A percentile compares a stretch with the other conserved stretches of the same genome.
Conservation (phyloP, 2,888 invertebrate genomes). For the Acanthococcus lagerstroemiae region DNA sequence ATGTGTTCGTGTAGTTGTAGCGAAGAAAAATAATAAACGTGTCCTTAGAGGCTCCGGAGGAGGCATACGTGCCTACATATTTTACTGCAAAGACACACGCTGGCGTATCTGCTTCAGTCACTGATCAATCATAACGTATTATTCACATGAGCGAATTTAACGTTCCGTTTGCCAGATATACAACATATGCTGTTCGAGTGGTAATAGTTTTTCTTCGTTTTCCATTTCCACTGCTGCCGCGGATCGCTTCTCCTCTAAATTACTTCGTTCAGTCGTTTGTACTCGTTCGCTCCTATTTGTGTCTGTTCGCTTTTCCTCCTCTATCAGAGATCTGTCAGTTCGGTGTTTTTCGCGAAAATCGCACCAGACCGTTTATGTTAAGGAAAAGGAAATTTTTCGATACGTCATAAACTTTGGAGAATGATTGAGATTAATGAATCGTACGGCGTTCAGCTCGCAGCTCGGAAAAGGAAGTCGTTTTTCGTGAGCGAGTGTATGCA, state of each 20-base stretch:
- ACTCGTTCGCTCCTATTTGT: not conserved
- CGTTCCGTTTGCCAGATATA: conserved; percentile 11
- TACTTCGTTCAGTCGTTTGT: not conserved
- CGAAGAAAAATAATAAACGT: not conserved
- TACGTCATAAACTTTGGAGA: not conserved
- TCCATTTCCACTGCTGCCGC: not conserved
- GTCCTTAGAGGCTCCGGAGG: not conserved
- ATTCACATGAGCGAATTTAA: conserved; percentile 25
- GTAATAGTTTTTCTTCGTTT: not conserved
- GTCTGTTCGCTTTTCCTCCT: not conserved
- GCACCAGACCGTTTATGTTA: not conserved
- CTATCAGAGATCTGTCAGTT: not conserved
- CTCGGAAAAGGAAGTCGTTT: not conserved
- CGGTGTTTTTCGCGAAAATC: not conserved
- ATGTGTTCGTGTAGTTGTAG: too few relatives aligned
- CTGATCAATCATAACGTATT: conserved; percentile 29
- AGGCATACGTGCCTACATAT: not conserved
- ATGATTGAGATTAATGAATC: not conserved
- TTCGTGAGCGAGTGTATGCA: not conserved
- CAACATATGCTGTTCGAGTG: not conserved
- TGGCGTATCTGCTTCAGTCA: conserved; percentile 28
- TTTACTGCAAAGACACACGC: conserved; percentile 10
- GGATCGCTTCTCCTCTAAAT: conserved; percentile 11
- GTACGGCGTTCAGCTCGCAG: not conserved
- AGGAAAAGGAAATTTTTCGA: not conserved